These are phyloP conservation scores for Malurus cyaneus DNA, from an alignment of 2,113 vertebrate species.

Conservation along the genomic window DNA sequence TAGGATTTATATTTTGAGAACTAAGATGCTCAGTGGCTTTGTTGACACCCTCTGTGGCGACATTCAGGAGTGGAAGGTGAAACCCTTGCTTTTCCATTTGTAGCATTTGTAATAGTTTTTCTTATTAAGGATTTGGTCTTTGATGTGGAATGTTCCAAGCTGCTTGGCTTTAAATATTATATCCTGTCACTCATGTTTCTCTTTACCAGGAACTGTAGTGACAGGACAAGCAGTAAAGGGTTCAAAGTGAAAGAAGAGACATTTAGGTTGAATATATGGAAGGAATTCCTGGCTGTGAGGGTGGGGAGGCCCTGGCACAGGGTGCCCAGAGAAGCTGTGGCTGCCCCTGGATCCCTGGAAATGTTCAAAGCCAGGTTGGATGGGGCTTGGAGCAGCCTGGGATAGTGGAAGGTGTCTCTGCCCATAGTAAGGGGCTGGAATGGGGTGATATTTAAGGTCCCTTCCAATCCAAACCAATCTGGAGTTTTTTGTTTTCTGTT, in stretches of 20 bases:
- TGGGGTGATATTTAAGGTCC: neutral
- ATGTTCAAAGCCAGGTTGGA: neutral
- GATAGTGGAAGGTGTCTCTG: neutral
- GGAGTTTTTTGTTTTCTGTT: neutral
- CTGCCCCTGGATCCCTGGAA: neutral
- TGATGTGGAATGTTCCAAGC: neutral
- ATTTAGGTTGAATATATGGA: neutral
- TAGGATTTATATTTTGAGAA: neutral
- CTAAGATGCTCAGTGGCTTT: neutral
- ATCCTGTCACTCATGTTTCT: neutral
- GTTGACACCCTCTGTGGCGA: neutral
- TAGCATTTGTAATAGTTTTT: neutral
- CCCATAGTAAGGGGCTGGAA: neutral
- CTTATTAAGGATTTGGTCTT: neutral
- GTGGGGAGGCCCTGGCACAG: neutral
- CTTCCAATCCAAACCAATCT: neutral
- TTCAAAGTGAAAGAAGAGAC: neutral
- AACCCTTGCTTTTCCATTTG: neutral
- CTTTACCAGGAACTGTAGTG: neutral
- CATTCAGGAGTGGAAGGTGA: neutral
- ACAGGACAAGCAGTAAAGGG: neutral
- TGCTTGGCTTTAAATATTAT: neutral
- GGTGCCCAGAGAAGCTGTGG: neutral
- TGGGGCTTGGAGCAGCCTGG: fast-evolving
- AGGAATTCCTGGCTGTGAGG: fast-evolving